Conservation (phyloP, 2,888 invertebrate species). For the Caenorhabditis panamensis region DNA sequence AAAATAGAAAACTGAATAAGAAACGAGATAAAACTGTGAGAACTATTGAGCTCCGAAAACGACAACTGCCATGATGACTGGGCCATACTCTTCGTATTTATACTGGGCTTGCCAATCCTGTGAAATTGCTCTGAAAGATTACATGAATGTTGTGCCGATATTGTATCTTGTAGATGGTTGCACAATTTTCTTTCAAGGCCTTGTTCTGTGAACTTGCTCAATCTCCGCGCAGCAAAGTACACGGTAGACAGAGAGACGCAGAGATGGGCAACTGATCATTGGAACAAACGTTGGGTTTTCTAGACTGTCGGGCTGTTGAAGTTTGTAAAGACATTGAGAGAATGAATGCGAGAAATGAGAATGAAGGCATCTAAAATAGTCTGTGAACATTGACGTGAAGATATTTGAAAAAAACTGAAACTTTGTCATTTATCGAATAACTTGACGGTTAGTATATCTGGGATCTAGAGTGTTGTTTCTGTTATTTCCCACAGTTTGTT, state of each 20-base stretch:
- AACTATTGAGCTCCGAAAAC: no score
- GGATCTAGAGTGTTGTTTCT: no score
- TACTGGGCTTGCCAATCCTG: slow-evolving; percentile 9
- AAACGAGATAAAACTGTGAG: no score
- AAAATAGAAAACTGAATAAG: slow-evolving; percentile 2
- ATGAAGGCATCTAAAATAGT: no score
- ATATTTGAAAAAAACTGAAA: no score
- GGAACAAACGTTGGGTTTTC: slow-evolving; percentile 2
- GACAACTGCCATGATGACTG: slow-evolving; percentile 1
- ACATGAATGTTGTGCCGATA: slow-evolving; percentile 50
- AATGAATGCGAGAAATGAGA: not conserved
- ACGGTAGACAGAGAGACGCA: slow-evolving; percentile 15
- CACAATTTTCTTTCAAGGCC: slow-evolving; percentile 29
- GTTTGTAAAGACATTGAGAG: slow-evolving; percentile 1
- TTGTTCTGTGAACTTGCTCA: slow-evolving; percentile 34
- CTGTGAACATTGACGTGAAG: no score
- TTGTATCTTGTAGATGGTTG: slow-evolving; percentile 53
- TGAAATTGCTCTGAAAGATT: slow-evolving; percentile 46
- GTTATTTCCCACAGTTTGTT: no score
- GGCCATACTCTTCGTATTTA: slow-evolving; percentile 16
- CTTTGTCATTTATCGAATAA: no score
- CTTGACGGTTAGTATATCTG: no score
- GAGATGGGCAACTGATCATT: slow-evolving; percentile 22
- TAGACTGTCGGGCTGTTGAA: not conserved
- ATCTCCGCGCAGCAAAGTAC: slow-evolving; percentile 13